Evolutionary conservation across 2,888 invertebrate genomes (phyloP).

Genomic region (Allolobophora icterica): DNA sequence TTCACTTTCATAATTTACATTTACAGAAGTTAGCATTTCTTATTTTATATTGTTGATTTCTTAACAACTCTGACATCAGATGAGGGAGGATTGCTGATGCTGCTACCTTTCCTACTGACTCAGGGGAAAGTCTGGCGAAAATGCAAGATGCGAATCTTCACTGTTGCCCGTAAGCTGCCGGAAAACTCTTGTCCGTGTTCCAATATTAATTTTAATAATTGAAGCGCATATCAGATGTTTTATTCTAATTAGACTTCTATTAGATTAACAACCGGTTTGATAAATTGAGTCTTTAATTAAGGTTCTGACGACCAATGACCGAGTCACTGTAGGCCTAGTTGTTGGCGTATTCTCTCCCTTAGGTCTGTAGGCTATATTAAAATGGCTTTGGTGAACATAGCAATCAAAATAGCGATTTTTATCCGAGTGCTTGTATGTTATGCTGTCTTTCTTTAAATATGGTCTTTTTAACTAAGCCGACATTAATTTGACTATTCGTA

Average conservation of each 20-base stretch:
- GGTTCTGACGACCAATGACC: too few species aligned
- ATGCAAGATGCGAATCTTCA: slow-evolving; percentile 97
- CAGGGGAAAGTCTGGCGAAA: slow-evolving; percentile 81
- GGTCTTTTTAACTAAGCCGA: neutral
- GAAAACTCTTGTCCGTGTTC: neutral
- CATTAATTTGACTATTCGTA: neutral
- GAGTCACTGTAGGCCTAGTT: too few species aligned
- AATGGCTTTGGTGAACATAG: neutral
- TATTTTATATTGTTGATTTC: neutral
- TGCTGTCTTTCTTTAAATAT: neutral
- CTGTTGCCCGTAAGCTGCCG: slow-evolving; percentile 79
- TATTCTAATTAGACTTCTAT: too few species aligned
- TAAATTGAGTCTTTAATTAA: too few species aligned
- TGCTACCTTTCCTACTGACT: slow-evolving; percentile 85
- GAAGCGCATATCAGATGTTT: neutral
- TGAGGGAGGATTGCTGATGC: slow-evolving; percentile 96
- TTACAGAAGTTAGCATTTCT: neutral
- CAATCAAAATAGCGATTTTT: too few species aligned
- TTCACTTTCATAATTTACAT: neutral
- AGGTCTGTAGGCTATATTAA: too few species aligned
- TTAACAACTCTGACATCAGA: slow-evolving; percentile 64
- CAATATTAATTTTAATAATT: neutral
- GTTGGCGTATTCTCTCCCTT: too few species aligned
- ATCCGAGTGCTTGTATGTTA: neutral
- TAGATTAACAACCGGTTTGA: too few species aligned